Base-by-base conservation (phyloP, 2,797 vertebrate species). In the Syngnathus acus region DNA sequence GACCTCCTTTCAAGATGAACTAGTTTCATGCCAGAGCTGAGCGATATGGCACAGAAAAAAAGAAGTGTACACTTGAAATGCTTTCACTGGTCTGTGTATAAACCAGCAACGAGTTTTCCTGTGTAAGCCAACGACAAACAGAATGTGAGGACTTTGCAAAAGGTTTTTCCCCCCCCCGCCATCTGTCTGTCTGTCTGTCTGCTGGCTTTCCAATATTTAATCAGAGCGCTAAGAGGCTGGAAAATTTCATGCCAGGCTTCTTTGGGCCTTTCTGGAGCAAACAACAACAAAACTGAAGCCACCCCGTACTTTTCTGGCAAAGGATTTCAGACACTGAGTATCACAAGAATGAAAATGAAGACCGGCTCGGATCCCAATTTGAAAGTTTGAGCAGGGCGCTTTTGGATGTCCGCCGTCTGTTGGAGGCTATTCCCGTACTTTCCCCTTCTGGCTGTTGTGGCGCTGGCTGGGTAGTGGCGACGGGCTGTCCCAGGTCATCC, bases 1-100 rank as follows among this genome's bases (percentile, higher is more conserved):
- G 89, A 84, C 89, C 89, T 88, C 78, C 64, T 90, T 57, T 72
- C 55, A 62, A 67, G 72, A 65, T 88, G 86, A 90, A 89, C 87
- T 89, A 86, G 84, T 89, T 90, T 85, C 77, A 82, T 64, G 60
- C 67, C 63, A 55, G 82, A 73, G 80, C 76, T 14, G 11, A 19
- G 14, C 45, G 14, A 48, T 5, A 17, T 16, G 45, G 14, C 14
- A 14, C 40, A 42, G 13, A 43, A 13, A 43, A 43, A 13, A 23
- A 14, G 26, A 57, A 37, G 54, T 1, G 26, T 37, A 14, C 26
- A 6, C 37, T 37, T 37, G 2, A 7, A 57, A 32, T 11, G 32
- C 7, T 58, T 58, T 48, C 47, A 16, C 17, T 48, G 5, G 8
- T 26, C 21, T 6, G 10, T 5, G 9, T 23, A 5, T 2, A 16